Evolutionary conservation across 1,140 invertebrate species (phyloP), one percentile per base, ranked within the genome.

Genomic region (Hylyphantes graminicola): DNA sequence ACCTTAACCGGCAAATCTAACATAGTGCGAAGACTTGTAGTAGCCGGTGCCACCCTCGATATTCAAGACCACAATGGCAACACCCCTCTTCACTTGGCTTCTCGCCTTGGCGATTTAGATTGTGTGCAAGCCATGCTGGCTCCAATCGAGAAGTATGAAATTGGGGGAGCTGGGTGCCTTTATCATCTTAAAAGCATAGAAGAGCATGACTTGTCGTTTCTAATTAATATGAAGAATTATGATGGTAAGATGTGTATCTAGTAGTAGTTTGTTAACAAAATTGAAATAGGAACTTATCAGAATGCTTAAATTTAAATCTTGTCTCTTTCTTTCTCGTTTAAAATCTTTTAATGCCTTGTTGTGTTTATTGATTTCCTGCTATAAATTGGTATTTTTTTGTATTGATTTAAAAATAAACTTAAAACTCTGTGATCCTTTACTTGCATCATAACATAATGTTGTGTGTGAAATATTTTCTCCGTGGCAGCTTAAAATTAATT

Each of bases 201-300:
- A 65, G 87, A 88, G 57, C 50, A 64, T 5, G 65, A 85, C 19
- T 70, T 75, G 19, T 76, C 85, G 9, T 51, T 75, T 15, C 64
- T 88, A 87, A 89, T 95, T 51, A 93, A 96, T 87, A 92, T 94
- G 87, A 92, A 92, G 88, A 96, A 96, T 89, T 95, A 94, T 89
- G 92, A 93, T 89, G 95, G 95, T 95, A 89, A 92, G 92, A 92
- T 67, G 11, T 11, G 3, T 65, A 65, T 17, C 0, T 5, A n/a
- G 6, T 12, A 6, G 57, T 61, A 15, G 17, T 82, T 15, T 12
- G 13, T 13, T 76, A 21, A 77, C 65, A 77, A n/a, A 21, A 35
- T 35, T 35, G 35, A 35, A 35, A 35, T 35, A 35, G 5, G 35
- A 35, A 35, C 35, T 35, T 35, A 35, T 35, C 35, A 5, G 35